phyloP scores from a whole-genome alignment of 2,113 vertebrate genomes.

The Promerops cafer region DNA sequence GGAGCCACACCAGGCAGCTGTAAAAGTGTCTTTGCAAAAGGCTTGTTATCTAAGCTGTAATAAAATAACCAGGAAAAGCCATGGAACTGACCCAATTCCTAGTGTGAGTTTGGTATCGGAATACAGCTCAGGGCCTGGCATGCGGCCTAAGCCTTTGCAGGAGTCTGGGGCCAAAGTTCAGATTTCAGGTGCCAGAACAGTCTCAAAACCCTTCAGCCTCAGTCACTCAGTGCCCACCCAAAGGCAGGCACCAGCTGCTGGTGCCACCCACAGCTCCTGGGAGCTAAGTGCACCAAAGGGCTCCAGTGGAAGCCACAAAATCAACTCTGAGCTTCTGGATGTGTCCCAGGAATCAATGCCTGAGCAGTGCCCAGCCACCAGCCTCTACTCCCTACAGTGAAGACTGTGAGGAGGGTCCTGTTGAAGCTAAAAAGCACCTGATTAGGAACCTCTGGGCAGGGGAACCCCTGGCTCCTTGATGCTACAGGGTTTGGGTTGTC shows the following conservation, averaged over 20 bases:
- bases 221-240: rapidly evolving
- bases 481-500: not conserved
- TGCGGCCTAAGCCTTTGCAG: rapidly evolving
- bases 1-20: not conserved
- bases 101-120: not conserved
- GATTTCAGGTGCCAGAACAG: not conserved
- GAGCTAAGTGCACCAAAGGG: not conserved
- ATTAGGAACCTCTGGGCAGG: not conserved
- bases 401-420: not conserved
- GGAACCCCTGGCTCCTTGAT: not conserved
- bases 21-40: not conserved
- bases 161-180: not conserved
- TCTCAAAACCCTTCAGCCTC: not conserved
- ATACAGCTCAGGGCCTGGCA: not conserved
- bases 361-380: not conserved
- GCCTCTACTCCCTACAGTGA: not conserved
- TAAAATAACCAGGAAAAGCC: not conserved
- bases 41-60: not conserved
- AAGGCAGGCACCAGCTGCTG: not conserved
- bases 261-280: not conserved
- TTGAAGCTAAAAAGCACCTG: not conserved
- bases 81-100: not conserved
- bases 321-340: not conserved
- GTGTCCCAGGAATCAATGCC: not conserved
- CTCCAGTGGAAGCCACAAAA: not conserved